These are phyloP conservation scores for Acanthococcus lagerstroemiae DNA, from an alignment of 2,888 invertebrate genomes.

Conservation along the genomic window DNA sequence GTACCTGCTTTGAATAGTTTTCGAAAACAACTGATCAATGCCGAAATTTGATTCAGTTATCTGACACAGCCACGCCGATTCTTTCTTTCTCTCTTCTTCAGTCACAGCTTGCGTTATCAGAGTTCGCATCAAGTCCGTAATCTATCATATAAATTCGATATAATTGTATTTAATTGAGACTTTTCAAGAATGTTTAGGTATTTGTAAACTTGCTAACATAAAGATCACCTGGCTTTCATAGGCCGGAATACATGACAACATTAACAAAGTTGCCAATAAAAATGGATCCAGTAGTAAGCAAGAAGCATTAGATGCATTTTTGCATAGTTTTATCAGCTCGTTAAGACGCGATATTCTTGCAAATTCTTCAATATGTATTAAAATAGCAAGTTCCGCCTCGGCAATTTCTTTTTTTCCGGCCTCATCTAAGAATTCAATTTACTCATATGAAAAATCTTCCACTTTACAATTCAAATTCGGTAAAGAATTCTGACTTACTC, in stretches of 20 bases:
- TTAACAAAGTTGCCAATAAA: constrained; percentile 50
- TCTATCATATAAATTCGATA: constrained; percentile 3
- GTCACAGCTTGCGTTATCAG: constrained; percentile 42
- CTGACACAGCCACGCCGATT: constrained; percentile 50
- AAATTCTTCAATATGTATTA: constrained; percentile 38
- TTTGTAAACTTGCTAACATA: too few species aligned
- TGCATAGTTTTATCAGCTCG: constrained; percentile 38
- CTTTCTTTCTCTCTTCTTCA: constrained; percentile 43
- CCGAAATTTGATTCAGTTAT: constrained; percentile 40
- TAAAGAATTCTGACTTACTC: neutral
- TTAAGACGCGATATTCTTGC: constrained; percentile 37
- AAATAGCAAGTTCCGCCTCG: constrained; percentile 38
- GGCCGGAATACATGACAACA: constrained; percentile 44
- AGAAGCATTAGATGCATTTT: constrained; percentile 48
- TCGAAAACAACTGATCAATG: constrained; percentile 23
- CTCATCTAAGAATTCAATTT: constrained; percentile 7
- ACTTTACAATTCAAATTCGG: neutral
- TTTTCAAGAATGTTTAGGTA: too few species aligned
- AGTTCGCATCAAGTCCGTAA: constrained; percentile 40
- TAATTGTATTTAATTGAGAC: neutral
- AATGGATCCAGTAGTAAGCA: constrained; percentile 54
- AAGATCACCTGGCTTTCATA: constrained; percentile 40
- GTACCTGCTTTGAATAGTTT: constrained; percentile 21
- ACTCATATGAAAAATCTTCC: neutral
- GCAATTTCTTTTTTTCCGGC: constrained; percentile 31